Evolutionary conservation across 2,888 invertebrate genomes (phyloP).

Genomic region (Tillus elongatus): DNA sequence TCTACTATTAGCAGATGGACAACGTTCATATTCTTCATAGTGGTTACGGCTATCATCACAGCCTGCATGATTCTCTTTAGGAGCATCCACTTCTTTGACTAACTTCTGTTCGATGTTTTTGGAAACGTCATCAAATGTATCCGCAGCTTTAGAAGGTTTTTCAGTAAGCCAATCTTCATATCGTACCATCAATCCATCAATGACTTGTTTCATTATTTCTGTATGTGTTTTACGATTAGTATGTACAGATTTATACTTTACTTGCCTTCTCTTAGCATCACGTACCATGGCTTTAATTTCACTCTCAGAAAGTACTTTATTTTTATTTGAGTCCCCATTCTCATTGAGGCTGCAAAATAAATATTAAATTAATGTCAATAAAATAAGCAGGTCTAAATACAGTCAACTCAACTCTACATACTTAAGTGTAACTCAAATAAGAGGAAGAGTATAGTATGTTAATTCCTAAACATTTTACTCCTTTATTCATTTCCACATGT

Average conservation of each 20-base stretch:
- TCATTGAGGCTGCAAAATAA: constrained; percentile 18
- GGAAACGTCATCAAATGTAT: not conserved
- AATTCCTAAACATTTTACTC: too few species aligned
- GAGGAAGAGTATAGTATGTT: too few species aligned
- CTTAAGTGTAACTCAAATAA: too few species aligned
- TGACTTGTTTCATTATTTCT: constrained; percentile 50
- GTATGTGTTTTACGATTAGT: constrained; percentile 50
- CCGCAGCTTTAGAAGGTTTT: constrained; percentile 1
- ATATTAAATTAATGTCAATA: constrained; percentile 1
- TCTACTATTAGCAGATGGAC: not conserved
- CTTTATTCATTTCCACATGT: too few species aligned
- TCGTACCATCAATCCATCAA: constrained; percentile 46
- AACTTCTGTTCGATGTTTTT: not conserved
- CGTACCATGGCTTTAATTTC: constrained; percentile 49
- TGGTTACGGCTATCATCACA: not conserved
- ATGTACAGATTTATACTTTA: constrained; percentile 49
- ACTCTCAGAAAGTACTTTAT: constrained; percentile 37
- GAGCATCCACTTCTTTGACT: too few species aligned
- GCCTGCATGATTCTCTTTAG: too few species aligned
- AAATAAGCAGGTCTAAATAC: too few species aligned
- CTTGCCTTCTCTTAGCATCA: constrained; percentile 51
- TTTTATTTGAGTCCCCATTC: constrained; percentile 21
- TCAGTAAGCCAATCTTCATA: constrained; percentile 31
- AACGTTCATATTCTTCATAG: not conserved
- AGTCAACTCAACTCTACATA: too few species aligned